Percentiles rank a stretch among this genome's conserved stretches.
phyloP scores from a whole-genome alignment of 2,113 vertebrate species.

The Rhagologus leucostigma region DNA sequence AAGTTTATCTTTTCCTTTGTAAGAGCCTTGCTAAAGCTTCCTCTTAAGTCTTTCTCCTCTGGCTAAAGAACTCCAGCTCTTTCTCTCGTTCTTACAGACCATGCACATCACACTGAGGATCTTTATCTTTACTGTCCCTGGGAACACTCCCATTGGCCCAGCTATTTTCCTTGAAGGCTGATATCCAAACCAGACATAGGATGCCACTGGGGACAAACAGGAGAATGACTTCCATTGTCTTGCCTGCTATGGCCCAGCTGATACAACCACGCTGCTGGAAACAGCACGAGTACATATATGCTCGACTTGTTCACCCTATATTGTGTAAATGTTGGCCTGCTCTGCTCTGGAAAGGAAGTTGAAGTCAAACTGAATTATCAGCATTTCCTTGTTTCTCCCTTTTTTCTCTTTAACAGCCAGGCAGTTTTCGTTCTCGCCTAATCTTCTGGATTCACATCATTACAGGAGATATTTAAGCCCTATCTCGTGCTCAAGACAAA shows the following conservation, averaged over 20 bases:
- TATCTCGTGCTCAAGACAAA: not conserved
- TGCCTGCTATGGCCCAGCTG: not conserved
- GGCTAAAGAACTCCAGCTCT: not conserved
- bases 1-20: not conserved
- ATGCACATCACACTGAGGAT: fast-evolving
- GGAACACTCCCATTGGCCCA: not conserved
- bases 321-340: not conserved
- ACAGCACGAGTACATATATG: not conserved
- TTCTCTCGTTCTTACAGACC: not conserved
- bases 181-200: not conserved
- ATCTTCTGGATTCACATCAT: not conserved
- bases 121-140: not conserved
- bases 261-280: not conserved
- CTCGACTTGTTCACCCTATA: not conserved
- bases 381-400: not conserved
- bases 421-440: not conserved
- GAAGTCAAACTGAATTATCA: not conserved
- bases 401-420: not conserved
- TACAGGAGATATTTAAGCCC: not conserved
- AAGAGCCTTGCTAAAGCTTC: not conserved
- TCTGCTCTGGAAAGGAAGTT: not conserved
- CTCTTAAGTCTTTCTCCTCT: not conserved
- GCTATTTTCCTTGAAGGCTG: not conserved
- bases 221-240: not conserved
- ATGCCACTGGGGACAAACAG: not conserved